Evolutionary conservation across 2,888 invertebrate genomes (phyloP).

Genomic region (Frankliniella fusca): DNA sequence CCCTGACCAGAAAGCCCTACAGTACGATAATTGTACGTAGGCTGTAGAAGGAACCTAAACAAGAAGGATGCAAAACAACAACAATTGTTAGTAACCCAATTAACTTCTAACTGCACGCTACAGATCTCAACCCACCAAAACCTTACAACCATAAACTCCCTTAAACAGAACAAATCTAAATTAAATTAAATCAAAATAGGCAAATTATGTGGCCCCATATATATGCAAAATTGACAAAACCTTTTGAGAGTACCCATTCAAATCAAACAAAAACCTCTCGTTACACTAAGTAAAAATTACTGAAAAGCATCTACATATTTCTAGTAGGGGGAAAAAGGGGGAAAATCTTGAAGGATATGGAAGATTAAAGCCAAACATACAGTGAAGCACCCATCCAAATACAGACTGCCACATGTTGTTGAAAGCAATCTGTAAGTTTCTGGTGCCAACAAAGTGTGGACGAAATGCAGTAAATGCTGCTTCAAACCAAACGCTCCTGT

Average conservation of each 20-base stretch:
- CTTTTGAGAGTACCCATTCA: neutral
- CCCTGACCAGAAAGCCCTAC: conserved; percentile 25
- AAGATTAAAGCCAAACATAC: neutral
- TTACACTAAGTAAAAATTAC: too few relatives aligned
- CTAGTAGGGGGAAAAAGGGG: too few relatives aligned
- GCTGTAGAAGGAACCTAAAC: conserved; percentile 26
- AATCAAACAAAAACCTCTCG: too few relatives aligned
- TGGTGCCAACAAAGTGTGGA: too few relatives aligned
- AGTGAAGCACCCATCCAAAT: neutral
- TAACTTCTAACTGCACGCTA: neutral
- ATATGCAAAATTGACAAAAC: neutral
- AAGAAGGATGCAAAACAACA: conserved; percentile 17
- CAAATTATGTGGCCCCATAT: neutral
- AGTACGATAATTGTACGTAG: conserved; percentile 13
- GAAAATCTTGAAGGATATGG: neutral
- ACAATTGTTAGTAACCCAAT: conserved; percentile 18
- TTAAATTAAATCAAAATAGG: too few relatives aligned
- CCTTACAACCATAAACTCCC: too few relatives aligned
- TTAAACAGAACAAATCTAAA: too few relatives aligned
- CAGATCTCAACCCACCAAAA: neutral
- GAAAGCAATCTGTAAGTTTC: neutral
- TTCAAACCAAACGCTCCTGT: too few relatives aligned
- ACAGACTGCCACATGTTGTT: neutral
- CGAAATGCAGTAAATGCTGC: too few relatives aligned
- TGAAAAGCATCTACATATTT: too few relatives aligned